Evolutionary conservation across 2,797 vertebrate species (phyloP), one percentile per base, ranked within the genome.

Genomic region (Manis pentadactyla): DNA sequence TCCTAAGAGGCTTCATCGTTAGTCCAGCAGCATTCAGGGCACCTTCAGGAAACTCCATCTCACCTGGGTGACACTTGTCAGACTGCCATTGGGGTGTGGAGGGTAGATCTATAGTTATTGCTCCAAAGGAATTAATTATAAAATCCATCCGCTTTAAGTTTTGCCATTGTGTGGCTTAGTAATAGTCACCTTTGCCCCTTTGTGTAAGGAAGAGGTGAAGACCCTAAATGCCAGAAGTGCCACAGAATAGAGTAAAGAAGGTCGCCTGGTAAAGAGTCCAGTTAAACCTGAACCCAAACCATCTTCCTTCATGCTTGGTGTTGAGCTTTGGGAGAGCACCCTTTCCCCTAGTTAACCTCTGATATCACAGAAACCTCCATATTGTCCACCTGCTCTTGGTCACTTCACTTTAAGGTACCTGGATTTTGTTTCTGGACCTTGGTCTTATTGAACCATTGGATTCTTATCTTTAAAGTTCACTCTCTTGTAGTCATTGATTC

Each of bases 181-280:
- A 77, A 15, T 12, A 29, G 25, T 42, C 18, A 51, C 10, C 2
- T 75, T 78, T 90, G 34, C 6, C 31, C 59, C 25, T 90, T 95
- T 85, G 23, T 77, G 23, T 29, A 89, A 93, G 81, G 49, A 94
- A 93, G 39, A 96, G 59, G 29, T 8, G 18, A 86, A 96, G 49
- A 46, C 18, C 11, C 7, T 59, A 39, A 51, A 19, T n/a, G 18
- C 81, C 63, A 57, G 17, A 93, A 59, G 42, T 86, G 68, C 17
- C 49, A 61, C 9, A 91, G 68, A 94, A 23, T 1, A 63, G 19
- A 93, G 86, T 25, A 34, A 64, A 66, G 55, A 87, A 15, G 4
- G 2, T 51, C 46, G 46, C 2, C 37, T 55, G 25, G 21, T 21
- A 51, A 71, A 92, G 66, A 82, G 66, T 17, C 19, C 7, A 51